Evolutionary conservation across 1,140 invertebrate genomes (phyloP).

Genomic region (Pararge aegeria): DNA sequence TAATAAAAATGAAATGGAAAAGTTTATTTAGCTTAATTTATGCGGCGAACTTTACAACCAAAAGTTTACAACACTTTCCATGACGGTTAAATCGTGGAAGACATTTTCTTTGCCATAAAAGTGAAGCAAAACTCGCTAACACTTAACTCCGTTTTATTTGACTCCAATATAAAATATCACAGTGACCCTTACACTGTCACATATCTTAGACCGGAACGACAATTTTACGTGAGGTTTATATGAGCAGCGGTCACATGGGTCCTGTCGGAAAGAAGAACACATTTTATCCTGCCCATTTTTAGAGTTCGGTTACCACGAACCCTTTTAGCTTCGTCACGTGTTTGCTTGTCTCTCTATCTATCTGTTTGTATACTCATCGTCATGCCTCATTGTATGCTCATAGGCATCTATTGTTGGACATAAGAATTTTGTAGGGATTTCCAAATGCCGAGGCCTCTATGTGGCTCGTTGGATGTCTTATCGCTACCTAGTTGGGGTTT

Average conservation of each 20-base stretch:
- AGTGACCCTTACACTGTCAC: conserved; percentile 8
- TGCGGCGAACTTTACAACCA: no score
- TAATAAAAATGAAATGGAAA: no score
- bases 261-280: background rate
- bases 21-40: no score
- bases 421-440: no score
- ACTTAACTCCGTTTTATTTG: conserved; percentile 20
- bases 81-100: background rate
- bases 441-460: no score
- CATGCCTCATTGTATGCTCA: no score
- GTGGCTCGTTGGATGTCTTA: no score
- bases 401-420: no score
- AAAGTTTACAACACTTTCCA: conserved; percentile 56
- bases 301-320: background rate
- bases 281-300: conserved; percentile 1
- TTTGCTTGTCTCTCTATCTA: no score
- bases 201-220: conserved; percentile 9
- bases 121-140: conserved; percentile 12
- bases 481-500: no score
- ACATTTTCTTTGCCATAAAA: conserved; percentile 14
- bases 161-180: conserved; percentile 18
- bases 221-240: conserved; percentile 12
- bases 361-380: no score
- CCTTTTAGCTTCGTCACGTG: no score
- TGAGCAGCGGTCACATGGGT: conserved; percentile 6